Base-by-base conservation (phyloP, 2,888 invertebrate species). In the Perithous albicinctus region DNA sequence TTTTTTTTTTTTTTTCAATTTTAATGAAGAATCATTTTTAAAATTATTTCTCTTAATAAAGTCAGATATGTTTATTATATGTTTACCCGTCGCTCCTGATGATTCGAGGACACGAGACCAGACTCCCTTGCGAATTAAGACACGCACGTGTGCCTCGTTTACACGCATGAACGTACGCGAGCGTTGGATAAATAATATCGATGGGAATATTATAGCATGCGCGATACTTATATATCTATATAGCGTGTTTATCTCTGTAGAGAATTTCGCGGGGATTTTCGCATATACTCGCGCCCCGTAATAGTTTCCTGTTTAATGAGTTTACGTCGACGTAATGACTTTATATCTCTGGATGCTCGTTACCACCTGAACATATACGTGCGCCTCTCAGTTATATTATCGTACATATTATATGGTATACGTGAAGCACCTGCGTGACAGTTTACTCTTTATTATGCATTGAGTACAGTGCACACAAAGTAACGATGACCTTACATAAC, bases 331-430 rank as follows among this genome's bases (percentile, higher is more conserved):
- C 69, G 59, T 74, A 79, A 79, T 79, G 75, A 80, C 69, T 80
- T 80, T 80, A 59, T 73, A 73, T 63, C 76, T 77, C 67, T 35
- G 76, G 67, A 77, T 18, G 56, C 76, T 77, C 80, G 61, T 80
- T 80, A 77, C 61, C 80, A 80, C 76, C 76, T 80, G 80, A 80
- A 76, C 61, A 80, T 59, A 76, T 61, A 61, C n/a, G n/a, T n/a
- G n/a, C n/a, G 67, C 18, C 69, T 77, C 72, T 64, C 66, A 38
- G 48, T 54, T 72, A 72, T 75, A 80, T 75, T 70, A 80, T 80
- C 70, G 56, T 75, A n/a, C n/a, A n/a, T n/a, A n/a, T 75, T 43
- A 64, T 64, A 75, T 48, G 26, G 10, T 38, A 10, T 63, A 56
- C 54, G 18, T 78, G 78, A n/a, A 82, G 78, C 75, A 82, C 78